Conservation (phyloP, 2,888 invertebrate genomes). For the Drosophila phalerata region DNA sequence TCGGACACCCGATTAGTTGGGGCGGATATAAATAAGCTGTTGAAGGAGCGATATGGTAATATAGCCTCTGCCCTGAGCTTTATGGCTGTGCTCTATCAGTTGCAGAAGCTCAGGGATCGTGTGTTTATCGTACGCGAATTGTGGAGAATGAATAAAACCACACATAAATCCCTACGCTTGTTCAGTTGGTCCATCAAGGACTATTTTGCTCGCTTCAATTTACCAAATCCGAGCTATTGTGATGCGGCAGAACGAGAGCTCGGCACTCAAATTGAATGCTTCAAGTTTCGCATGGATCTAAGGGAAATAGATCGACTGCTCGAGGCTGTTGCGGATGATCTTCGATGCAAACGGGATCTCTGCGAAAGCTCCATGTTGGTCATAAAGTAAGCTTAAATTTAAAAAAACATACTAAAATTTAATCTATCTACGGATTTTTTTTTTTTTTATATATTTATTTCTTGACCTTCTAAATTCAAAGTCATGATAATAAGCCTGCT, state of each 20-base stretch:
- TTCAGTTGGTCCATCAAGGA: slow-evolving; percentile 60
- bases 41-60: slow-evolving; percentile 38
- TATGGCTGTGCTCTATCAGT: slow-evolving; percentile 34
- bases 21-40: slow-evolving; percentile 14
- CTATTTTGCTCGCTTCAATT: slow-evolving; percentile 41
- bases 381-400: slow-evolving; percentile 32
- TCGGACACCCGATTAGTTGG: not conserved
- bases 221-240: slow-evolving; percentile 34
- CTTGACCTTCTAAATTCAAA: too few relatives aligned
- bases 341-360: slow-evolving; percentile 1
- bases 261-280: slow-evolving; percentile 38
- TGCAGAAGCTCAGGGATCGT: slow-evolving; percentile 34
- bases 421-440: too few relatives aligned
- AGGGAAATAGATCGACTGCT: slow-evolving; percentile 45
- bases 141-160: slow-evolving; percentile 4
- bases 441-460: too few relatives aligned
- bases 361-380: slow-evolving; percentile 21
- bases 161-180: slow-evolving; percentile 17
- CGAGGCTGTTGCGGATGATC: slow-evolving; percentile 26
- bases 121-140: slow-evolving; percentile 13
- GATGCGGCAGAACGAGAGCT: slow-evolving; percentile 41
- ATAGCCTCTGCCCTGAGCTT: slow-evolving; percentile 30
- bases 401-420: too few relatives aligned
- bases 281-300: slow-evolving; percentile 52
- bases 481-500: not conserved